Base-by-base conservation (phyloP, 1,140 invertebrate genomes). In the Drosophila equinoxialis region DNA sequence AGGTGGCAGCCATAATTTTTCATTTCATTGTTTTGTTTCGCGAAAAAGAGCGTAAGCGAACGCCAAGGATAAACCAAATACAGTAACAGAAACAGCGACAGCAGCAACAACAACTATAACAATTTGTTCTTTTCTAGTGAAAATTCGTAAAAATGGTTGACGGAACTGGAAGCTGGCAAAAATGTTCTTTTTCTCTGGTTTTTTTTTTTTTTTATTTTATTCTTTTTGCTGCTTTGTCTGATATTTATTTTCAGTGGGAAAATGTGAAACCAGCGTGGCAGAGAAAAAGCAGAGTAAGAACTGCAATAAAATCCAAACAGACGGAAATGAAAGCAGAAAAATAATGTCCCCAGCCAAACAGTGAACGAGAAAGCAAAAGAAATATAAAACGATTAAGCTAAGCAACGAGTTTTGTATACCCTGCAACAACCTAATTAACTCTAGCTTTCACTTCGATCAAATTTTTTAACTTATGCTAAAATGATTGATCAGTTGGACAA, bases 311-410 rank as follows among this genome's bases (percentile, higher is more conserved):
- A 66, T 23, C 70, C 77, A 79, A 80, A 74, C 79, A 79, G 70
- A 81, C 80, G 84, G 80, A 87, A 89, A 89, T 87, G 76, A 86
- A 87, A 87, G 84, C 77, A 83, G 55, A 86, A 72, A 89, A 86
- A 87, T 86, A 86, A 83, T 86, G 83, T 87, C 83, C 67, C 83
- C 54, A 71, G 65, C 67, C 61, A 64, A 64, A 23, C 41, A 63
- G 58, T 14, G 62, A 65, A 58, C 17, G 45, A 3, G 11, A 51
- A 51, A 48, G 8, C 10, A 51, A 51, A 8, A 1, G 2, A 51
- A 51, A 51, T 26, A 23, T 2, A 51, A 51, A 51, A 10, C 17
- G 45, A 51, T 51, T 51, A 51, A 7, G 8, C 17, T 8, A 51
- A 11, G 45, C 6, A 10, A 23, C 8, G 8, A 51, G 17, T 23